Evolutionary conservation across 2,888 invertebrate genomes (phyloP), one percentile per base, ranked within the genome.

Genomic region (Pharmacophagus antenor): DNA sequence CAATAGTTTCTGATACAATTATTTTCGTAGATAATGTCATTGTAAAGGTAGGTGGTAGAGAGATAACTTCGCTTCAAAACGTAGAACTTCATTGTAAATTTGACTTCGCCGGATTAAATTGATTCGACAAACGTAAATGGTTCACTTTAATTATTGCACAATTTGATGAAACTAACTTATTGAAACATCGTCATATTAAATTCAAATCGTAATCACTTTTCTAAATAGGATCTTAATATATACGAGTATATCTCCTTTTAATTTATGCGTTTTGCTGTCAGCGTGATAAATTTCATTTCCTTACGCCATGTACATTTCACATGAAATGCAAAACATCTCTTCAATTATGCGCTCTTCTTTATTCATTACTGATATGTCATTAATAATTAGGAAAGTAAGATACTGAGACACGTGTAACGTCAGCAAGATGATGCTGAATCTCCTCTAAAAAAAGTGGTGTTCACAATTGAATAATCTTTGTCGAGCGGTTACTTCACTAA

Each of bases 1-100:
- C 51, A 51, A 51, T 51, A 20, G 37, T 15, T 25, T 17, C 51
- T 21, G 51, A 51, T 51, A 37, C 51, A 37, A 37, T 51, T 37
- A 51, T 51, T 51, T 49, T 51, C 51, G 17, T 21, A 51, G 37
- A 37, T 18, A 31, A 18, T 21, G 37, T 27, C 37, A 21, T 37
- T 27, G 42, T n/a, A 17, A 42, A 42, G 42, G 31, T 31, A 31
- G 12, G 15, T 15, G n/a, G 31, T 15, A 31, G 31, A 10, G 8
- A 31, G 31, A 31, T 31, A 31, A 12, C 31, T 31, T 12, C 15
- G 31, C 10, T 31, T 31, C 31, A 31, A 31, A 12, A 7, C 10
- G 10, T 31, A 31, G 31, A 31, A 31, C 12, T 31, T 10, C 3
- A 31, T 31, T 8, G 31, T 31, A 31, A 31, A 31, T 31, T 31